Evolutionary conservation across 2,797 vertebrate species (phyloP).

Genomic region (Liasis olivaceus): DNA sequence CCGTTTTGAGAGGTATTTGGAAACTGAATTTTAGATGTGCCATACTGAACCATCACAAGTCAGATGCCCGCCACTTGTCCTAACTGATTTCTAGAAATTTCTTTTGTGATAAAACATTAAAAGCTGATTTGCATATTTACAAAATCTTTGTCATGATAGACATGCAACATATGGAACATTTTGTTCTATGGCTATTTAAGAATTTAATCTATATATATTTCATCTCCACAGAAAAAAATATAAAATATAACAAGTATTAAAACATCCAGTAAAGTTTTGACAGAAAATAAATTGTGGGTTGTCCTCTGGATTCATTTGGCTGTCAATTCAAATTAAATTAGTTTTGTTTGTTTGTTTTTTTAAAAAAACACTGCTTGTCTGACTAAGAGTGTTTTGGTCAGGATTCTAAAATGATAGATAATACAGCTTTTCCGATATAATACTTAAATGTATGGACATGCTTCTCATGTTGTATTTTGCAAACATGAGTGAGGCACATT

Average conservation of each 20-base stretch:
- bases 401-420: constrained; percentile 62
- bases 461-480: constrained; percentile 3
- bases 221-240: constrained; percentile 62
- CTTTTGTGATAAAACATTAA: constrained; percentile 71
- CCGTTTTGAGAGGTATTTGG: constrained; percentile 72
- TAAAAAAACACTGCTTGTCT: constrained; percentile 64
- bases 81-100: constrained; percentile 71
- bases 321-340: constrained; percentile 65
- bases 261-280: constrained; percentile 72
- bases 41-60: constrained; percentile 65
- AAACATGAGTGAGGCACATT: background rate
- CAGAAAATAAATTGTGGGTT: constrained; percentile 65
- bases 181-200: constrained; percentile 78
- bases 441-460: constrained; percentile 44
- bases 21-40: constrained; percentile 64
- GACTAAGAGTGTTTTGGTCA: constrained; percentile 73
- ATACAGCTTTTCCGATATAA: constrained; percentile 67
- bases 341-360: constrained; percentile 37
- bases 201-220: constrained; percentile 52
- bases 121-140: constrained; percentile 82
- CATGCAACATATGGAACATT: constrained; percentile 76
- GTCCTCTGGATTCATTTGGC: constrained; percentile 66
- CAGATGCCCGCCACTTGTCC: constrained; percentile 61
- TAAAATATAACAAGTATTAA: constrained; percentile 57
- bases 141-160: constrained; percentile 79